Evolutionary conservation across 2,888 invertebrate species (phyloP), one percentile per base, ranked within the genome.

Genomic region (Phania funesta): DNA sequence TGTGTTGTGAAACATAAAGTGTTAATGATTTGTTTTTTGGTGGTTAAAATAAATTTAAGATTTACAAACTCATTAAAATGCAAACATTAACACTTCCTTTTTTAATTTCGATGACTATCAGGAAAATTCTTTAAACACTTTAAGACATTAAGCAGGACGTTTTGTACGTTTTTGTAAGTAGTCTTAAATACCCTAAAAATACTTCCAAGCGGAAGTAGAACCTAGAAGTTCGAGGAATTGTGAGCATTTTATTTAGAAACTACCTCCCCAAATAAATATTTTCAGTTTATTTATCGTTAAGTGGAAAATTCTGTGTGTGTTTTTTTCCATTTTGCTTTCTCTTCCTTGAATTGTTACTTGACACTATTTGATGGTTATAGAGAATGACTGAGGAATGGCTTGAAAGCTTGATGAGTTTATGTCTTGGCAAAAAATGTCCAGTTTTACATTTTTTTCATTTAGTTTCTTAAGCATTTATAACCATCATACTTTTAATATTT

Each of bases 371-470:
- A 46, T n/a, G 67, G 11, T 71, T 74, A 46, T 62, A 48, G 52
- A 67, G 73, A 79, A 56, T 48, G 48, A 48, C 24, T 75, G 56
- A 75, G 48, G 73, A 46, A 65, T 65, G 56, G 24, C 50, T 65
- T 58, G 54, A 68, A 58, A 58, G 78, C 70, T 74, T 75, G 80
- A 77, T 77, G 68, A 65, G 80, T 83, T 76, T 73, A 80, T 80
- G 65, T 71, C 41, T 76, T 76, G 76, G 73, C 67, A 81, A 60
- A 77, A 76, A 76, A 38, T 81, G 76, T 73, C 81, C 73, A 81
- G 67, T 81, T 76, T 77, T 64, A 67, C 70, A 32, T 38, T 65
- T 65, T 16, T 67, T 60, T 44, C 5, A 11, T 35, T 65, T 24
- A n/a, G 60, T 56, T 44, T 41, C 44, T 26, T 13, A 9, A 41